A percentile compares a stretch with the other conserved stretches of the same genome.
Conservation (phyloP, 2,113 vertebrate genomes). For the Clarias gariepinus region DNA sequence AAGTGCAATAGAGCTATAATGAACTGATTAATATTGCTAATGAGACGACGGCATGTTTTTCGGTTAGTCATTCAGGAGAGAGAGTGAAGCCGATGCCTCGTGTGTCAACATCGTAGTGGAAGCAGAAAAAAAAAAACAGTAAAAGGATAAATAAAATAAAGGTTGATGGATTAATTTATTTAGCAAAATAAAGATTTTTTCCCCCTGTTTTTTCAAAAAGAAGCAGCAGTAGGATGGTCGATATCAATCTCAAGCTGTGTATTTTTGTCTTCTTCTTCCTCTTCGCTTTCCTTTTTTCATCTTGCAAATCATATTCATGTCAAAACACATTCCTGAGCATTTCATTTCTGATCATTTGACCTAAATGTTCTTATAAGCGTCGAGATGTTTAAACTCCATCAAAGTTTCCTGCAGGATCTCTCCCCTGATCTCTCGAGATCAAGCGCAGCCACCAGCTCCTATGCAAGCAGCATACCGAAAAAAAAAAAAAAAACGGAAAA, state of each 20-base stretch:
- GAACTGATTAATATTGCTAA: constrained; percentile 35
- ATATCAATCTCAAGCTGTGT: background rate
- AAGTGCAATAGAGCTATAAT: constrained; percentile 1
- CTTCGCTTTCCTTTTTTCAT: background rate
- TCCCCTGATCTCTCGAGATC: constrained; percentile 7
- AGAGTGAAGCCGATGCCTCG: background rate
- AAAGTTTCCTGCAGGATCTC: background rate
- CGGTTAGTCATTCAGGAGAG: background rate
- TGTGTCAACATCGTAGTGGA: constrained; percentile 8
- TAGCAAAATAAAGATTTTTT: background rate
- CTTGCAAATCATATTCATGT: background rate
- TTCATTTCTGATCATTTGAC: background rate
- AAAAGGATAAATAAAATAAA: background rate
- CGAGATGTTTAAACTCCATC: constrained; percentile 18
- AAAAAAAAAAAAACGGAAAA: constrained; percentile 4
- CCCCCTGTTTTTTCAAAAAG: background rate
- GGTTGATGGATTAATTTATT: background rate
- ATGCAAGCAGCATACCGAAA: background rate
- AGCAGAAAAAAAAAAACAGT: background rate
- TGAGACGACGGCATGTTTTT: constrained; percentile 28
- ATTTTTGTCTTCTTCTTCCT: background rate
- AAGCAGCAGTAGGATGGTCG: background rate
- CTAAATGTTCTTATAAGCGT: background rate
- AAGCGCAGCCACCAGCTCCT: constrained; percentile 20
- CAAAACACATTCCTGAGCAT: background rate